Conservation (phyloP, 2,888 invertebrate genomes). For the Drosophila aldrichi region DNA sequence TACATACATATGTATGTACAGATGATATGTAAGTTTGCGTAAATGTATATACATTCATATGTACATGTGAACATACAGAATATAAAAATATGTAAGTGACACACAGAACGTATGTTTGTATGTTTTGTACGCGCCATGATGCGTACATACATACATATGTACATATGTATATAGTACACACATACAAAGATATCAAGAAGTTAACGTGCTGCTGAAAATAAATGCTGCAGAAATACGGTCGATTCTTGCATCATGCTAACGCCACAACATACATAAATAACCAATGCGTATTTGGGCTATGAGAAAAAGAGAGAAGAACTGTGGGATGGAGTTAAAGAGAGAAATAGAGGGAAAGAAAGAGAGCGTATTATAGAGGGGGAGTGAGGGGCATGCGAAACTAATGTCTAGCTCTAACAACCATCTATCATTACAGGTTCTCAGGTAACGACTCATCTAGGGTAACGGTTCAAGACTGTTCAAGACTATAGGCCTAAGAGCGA, state of each 20-base stretch:
- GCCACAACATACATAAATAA: neutral
- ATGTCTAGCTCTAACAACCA: slow-evolving; percentile 20
- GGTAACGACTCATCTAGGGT: slow-evolving; percentile 16
- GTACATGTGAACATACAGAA: no score
- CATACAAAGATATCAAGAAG: neutral
- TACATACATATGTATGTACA: no score
- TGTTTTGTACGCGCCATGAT: neutral
- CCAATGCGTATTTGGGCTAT: slow-evolving; percentile 8
- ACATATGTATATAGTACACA: no score
- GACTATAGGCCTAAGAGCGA: slow-evolving; percentile 40
- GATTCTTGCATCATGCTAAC: slow-evolving; percentile 63
- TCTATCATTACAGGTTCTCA: slow-evolving; percentile 26
- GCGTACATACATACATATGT: no score
- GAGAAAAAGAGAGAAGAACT: neutral
- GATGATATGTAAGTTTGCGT: no score
- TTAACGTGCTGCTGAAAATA: slow-evolving; percentile 7
- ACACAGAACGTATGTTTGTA: no score
- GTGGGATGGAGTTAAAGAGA: slow-evolving; percentile 1
- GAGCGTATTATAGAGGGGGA: neutral
- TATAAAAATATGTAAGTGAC: no score
- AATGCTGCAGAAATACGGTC: slow-evolving; percentile 52
- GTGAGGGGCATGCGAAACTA: slow-evolving; percentile 6
- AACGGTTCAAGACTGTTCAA: slow-evolving; percentile 12
- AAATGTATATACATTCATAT: no score
- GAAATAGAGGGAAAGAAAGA: neutral